Conservation (phyloP, 2,797 vertebrate species). For the Trematomus bernacchii region DNA sequence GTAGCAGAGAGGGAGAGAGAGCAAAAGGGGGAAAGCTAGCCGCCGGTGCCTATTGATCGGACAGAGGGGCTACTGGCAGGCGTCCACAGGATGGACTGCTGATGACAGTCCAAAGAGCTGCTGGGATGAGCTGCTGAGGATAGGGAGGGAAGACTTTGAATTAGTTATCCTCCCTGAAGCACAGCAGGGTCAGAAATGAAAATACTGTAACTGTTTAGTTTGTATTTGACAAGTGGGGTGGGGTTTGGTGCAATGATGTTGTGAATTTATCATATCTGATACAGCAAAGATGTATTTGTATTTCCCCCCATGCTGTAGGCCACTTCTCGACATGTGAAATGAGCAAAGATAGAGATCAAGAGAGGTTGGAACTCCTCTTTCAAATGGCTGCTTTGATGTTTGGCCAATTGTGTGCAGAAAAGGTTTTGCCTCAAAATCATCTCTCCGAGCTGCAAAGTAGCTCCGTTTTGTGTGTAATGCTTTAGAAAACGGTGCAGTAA, state of each 20-base stretch:
- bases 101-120: constrained; percentile 79
- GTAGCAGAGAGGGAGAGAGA: constrained; percentile 42
- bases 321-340: constrained; percentile 8
- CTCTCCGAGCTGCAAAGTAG: neutral
- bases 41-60: constrained; percentile 81
- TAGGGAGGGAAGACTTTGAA: constrained; percentile 61
- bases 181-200: constrained; percentile 43
- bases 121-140: constrained; percentile 75
- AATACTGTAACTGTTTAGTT: constrained; percentile 30
- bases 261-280: constrained; percentile 1
- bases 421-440: neutral
- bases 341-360: constrained; percentile 18
- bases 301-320: neutral
- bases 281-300: too few species aligned
- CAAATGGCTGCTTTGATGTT: constrained; percentile 15
- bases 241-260: constrained; percentile 7
- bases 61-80: constrained; percentile 73
- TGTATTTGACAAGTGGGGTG: constrained; percentile 7
- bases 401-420: constrained; percentile 1
- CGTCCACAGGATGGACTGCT: constrained; percentile 82
- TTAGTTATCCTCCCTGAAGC: constrained; percentile 49
- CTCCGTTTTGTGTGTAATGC: neutral
- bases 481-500: neutral
- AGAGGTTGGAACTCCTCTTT: constrained; percentile 6
- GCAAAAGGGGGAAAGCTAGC: constrained; percentile 68